Evolutionary conservation across 2,888 invertebrate genomes (phyloP), one percentile per base, ranked within the genome.

Genomic region (Gortyna flavago): DNA sequence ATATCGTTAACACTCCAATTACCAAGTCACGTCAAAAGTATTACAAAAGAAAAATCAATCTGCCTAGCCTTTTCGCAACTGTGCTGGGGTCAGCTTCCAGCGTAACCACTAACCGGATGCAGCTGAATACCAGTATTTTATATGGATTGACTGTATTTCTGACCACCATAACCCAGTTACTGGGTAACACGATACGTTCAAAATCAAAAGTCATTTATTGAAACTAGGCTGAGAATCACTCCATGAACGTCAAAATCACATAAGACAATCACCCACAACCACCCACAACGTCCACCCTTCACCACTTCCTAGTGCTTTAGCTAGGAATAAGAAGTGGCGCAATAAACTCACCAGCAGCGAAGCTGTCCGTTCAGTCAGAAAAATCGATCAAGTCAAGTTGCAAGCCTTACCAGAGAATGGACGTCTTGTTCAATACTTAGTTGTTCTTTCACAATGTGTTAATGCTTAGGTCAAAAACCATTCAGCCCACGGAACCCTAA

Each of bases 401-500:
- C 11, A 38, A 61, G 18, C 48, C 9, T 51, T n/a, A 38, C 7
- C 1, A 44, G 16, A 32, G 18, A 54, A 5, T 29, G 16, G 3
- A 21, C 2, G 2, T 41, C n/a, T 16, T 62, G 11, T 41, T n/a
- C 9, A 3, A 71, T 32, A 48, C n/a, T 48, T 48, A 25, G 18
- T 35, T 41, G 1, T 38, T 51, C 4, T 3, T 16, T 32, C 2
- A 51, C 16, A 35, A 25, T 38, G 0, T 65, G 2, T n/a, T 21
- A 64, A 67, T 25, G 35, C 16, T 76, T 29, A 29, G 38, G 48
- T 9, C 4, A 8, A 78, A 79, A 68, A 66, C 81, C 69, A 18
- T 65, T 18, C 18, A 29, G 32, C 35, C 66, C 48, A 83, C 88
- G 90, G 94, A 88, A 91, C 94, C 93, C 95, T 93, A 94, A 94